Evolutionary conservation across 2,888 invertebrate species (phyloP), one percentile per base, ranked within the genome.

Genomic region (Chymomyza caudatula): DNA sequence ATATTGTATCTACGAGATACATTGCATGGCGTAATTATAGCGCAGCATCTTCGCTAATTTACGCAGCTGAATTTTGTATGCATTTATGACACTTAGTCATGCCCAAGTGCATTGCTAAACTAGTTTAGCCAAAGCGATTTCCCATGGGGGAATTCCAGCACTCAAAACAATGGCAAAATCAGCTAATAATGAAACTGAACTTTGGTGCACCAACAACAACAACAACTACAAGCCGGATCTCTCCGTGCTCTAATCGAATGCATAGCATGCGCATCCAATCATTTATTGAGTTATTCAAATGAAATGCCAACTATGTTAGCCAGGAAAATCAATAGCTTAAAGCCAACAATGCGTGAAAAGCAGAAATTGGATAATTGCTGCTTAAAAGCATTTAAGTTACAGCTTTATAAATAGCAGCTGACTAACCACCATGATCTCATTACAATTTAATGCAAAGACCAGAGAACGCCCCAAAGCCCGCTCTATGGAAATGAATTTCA

Each of bases 71-170:
- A 83, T 77, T 80, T 81, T 81, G 85, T 81, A 83, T 80, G 85
- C 85, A 85, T 85, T 80, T 85, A 80, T 79, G 80, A 76, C 78
- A 84, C 86, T 86, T 86, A 83, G 82, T 84, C 85, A 84, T 83
- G 85, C 72, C 59, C 82, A 81, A 85, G 76, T 84, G 75, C 15
- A 78, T 84, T 81, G 73, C 71, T 84, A 83, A 84, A 83, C 78
- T 83, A 83, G 86, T 86, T 78, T 84, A 80, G 67, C 65, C 42
- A 44, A 37, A 37, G 60, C 82, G 63, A 49, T 69, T 78, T 83
- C 80, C 73, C 85, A 78, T 71, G 44, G 80, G 80, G 80, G 70
- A 80, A 79, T 71, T 85, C 80, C 85, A 67, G 66, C 63, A 65
- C 60, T 74, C 60, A 13, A 44, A 23, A 20, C 17, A 60, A 15